These are phyloP conservation scores for Ichneumon xanthorius DNA, from an alignment of 2,888 invertebrate genomes.

Conservation along the genomic window DNA sequence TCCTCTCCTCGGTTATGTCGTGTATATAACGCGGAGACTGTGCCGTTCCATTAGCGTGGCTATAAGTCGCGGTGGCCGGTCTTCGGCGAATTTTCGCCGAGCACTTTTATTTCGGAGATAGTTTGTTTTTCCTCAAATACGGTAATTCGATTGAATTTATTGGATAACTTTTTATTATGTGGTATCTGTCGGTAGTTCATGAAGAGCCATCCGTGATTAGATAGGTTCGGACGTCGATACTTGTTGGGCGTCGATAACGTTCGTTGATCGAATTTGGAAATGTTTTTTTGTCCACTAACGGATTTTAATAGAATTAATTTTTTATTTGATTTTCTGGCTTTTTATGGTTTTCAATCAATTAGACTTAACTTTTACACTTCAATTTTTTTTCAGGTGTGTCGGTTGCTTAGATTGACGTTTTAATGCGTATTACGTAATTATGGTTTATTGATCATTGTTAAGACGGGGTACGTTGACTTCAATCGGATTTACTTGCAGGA, in stretches of 20 bases:
- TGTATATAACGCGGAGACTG: constrained; percentile 13
- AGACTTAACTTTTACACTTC: no score
- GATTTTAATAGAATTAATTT: no score
- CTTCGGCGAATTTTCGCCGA: background rate
- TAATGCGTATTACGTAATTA: no score
- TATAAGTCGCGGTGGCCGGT: background rate
- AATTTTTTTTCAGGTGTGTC: no score
- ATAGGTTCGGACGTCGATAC: background rate
- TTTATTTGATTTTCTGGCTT: no score
- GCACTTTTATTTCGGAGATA: background rate
- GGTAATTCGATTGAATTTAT: background rate
- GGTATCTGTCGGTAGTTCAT: background rate
- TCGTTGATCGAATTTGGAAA: background rate
- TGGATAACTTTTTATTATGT: background rate
- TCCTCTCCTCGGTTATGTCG: constrained; percentile 49
- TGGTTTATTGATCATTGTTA: no score
- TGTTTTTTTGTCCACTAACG: background rate
- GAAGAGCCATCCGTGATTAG: background rate
- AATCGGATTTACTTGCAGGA: no score
- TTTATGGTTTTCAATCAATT: no score
- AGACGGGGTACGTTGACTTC: no score
- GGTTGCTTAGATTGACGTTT: no score
- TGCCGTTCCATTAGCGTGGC: background rate
- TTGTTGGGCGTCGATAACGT: background rate
- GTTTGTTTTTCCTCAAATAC: background rate